Conservation (phyloP, 2,113 vertebrate species). For the Pleuronectes platessa region DNA sequence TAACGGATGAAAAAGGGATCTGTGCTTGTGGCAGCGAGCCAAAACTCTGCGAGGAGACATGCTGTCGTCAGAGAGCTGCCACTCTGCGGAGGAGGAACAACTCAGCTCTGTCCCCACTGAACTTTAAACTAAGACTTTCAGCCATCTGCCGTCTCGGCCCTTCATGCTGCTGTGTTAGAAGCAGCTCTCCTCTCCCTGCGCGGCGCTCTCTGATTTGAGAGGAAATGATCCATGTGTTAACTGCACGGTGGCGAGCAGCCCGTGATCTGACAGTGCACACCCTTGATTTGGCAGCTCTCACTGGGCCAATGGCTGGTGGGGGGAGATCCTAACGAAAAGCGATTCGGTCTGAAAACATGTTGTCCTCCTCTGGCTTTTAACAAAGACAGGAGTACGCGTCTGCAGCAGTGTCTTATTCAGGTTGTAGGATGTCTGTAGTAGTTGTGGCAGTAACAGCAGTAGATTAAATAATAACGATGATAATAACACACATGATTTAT, state of each 20-base stretch:
- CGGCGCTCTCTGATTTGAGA: slow-evolving; percentile 18
- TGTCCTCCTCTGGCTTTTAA: too few species aligned
- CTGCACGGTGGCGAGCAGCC: slow-evolving; percentile 2
- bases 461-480: too few species aligned
- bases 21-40: neutral
- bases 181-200: slow-evolving; percentile 2
- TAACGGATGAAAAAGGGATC: neutral
- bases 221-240: slow-evolving; percentile 39
- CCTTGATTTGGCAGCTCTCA: slow-evolving; percentile 16
- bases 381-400: too few species aligned
- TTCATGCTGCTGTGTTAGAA: neutral
- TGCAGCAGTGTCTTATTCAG: too few species aligned
- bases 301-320: neutral
- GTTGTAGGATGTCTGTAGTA: too few species aligned
- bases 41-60: neutral
- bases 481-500: too few species aligned
- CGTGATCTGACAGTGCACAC: neutral
- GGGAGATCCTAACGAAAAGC: neutral
- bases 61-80: neutral
- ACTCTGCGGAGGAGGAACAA: neutral
- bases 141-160: slow-evolving; percentile 23
- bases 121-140: slow-evolving; percentile 24
- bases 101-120: neutral
- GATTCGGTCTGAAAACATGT: neutral
- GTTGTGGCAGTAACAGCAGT: too few species aligned